Conservation (phyloP, 2,113 vertebrate genomes). For the Xiphorhynchus elegans region DNA sequence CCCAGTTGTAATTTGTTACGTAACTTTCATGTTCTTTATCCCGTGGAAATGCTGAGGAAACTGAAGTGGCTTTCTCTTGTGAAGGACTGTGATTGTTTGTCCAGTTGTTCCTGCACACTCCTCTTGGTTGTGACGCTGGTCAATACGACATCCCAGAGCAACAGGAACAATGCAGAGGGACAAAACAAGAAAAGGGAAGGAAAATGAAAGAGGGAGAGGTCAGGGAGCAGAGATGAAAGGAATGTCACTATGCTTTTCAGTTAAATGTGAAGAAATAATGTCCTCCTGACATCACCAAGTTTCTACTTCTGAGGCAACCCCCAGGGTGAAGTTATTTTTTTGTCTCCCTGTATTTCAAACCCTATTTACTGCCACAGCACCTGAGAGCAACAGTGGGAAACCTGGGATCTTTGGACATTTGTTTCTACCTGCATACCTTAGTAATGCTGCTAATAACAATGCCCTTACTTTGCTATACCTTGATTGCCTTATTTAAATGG, state of each 20-base stretch:
- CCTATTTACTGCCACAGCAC: background rate
- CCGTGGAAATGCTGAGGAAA: background rate
- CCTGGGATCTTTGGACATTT: background rate
- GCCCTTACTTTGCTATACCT: background rate
- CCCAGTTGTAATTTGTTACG: background rate
- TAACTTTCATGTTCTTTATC: background rate
- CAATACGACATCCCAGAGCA: background rate
- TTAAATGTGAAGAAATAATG: background rate
- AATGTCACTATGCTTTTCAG: background rate
- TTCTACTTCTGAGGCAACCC: background rate
- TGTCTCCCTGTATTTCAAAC: background rate
- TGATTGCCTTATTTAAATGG: background rate
- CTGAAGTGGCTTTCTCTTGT: background rate
- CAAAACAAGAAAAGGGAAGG: background rate
- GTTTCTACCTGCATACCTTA: background rate
- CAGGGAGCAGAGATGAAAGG: background rate
- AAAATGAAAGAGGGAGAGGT: background rate
- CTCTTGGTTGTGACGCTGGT: background rate
- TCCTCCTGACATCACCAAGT: background rate
- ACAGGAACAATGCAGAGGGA: background rate
- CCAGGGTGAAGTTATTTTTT: background rate
- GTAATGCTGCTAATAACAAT: background rate
- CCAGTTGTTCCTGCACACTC: background rate
- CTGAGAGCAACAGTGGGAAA: background rate
- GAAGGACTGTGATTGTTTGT: background rate